Conservation (phyloP, 2,113 vertebrate species). For the Callospermophilus lateralis region DNA sequence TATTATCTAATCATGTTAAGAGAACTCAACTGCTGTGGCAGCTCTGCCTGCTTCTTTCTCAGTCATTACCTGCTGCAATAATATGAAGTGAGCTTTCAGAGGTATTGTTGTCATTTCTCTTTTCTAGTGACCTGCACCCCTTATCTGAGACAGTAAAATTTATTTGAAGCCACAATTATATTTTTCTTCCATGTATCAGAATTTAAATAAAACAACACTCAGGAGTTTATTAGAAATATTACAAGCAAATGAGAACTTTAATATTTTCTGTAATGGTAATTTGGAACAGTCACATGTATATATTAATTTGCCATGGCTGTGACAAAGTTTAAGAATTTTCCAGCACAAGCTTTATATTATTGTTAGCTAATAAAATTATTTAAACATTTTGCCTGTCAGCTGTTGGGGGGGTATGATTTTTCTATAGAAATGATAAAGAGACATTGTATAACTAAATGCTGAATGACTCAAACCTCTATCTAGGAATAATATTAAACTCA, state of each 20-base stretch:
- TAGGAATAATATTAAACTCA: not conserved
- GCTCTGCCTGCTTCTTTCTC: not conserved
- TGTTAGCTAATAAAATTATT: constrained; percentile 1
- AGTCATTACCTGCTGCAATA: not conserved
- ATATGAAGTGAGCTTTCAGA: not conserved
- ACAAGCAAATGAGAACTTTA: not conserved
- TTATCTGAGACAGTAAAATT: not conserved
- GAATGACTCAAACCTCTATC: not conserved
- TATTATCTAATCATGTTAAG: not conserved
- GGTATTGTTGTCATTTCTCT: not conserved
- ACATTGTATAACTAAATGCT: not conserved
- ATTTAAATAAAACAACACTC: constrained; percentile 32
- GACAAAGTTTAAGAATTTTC: not conserved
- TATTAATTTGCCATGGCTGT: constrained; percentile 30
- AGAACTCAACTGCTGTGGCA: not conserved
- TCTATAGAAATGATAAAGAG: not conserved
- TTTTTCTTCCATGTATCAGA: constrained; percentile 18
- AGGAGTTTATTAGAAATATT: not conserved
- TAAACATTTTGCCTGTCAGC: not conserved
- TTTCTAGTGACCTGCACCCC: not conserved
- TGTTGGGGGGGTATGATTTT: not conserved
- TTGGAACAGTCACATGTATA: not conserved
- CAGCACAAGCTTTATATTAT: not conserved
- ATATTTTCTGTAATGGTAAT: not conserved
- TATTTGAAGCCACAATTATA: not conserved